phyloP scores from a whole-genome alignment of 2,888 invertebrate species.

The Drosophila macrospina region DNA sequence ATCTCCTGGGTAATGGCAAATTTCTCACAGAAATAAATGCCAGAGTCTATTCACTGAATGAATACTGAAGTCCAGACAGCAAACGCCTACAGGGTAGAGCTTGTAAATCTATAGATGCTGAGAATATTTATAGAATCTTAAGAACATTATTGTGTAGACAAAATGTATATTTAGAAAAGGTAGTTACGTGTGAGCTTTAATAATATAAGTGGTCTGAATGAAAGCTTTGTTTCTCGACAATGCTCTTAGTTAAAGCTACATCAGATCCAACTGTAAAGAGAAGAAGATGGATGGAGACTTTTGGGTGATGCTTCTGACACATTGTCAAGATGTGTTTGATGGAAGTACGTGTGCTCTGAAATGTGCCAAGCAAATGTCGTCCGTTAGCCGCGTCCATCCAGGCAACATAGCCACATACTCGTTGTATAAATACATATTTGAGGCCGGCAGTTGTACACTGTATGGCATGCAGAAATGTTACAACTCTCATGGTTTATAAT shows the following conservation, averaged over 20 bases:
- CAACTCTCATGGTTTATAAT: constrained; percentile 44
- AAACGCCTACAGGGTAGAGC: constrained; percentile 13
- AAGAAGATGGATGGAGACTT: too few relatives aligned
- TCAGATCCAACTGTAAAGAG: background rate
- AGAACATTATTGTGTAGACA: background rate
- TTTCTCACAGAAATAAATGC: constrained; percentile 11
- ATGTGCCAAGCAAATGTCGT: constrained; percentile 23
- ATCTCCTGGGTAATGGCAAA: constrained; percentile 9
- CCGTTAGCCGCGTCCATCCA: background rate
- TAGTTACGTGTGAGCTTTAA: background rate
- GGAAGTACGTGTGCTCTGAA: constrained; percentile 6
- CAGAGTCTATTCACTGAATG: constrained; percentile 12
- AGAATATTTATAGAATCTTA: constrained; percentile 1
- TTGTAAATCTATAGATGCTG: background rate
- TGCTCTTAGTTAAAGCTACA: background rate
- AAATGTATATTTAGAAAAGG: background rate
- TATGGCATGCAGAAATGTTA: constrained; percentile 36
- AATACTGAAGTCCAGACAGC: constrained; percentile 6
- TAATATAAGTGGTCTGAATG: background rate
- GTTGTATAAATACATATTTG: background rate
- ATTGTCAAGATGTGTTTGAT: background rate
- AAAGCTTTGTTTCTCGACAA: background rate
- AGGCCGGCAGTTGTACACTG: constrained; percentile 1
- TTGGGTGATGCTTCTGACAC: constrained; percentile 9
- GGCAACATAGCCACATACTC: background rate